Conservation (phyloP, 1,140 invertebrate species). For the Brachionus angularis region DNA sequence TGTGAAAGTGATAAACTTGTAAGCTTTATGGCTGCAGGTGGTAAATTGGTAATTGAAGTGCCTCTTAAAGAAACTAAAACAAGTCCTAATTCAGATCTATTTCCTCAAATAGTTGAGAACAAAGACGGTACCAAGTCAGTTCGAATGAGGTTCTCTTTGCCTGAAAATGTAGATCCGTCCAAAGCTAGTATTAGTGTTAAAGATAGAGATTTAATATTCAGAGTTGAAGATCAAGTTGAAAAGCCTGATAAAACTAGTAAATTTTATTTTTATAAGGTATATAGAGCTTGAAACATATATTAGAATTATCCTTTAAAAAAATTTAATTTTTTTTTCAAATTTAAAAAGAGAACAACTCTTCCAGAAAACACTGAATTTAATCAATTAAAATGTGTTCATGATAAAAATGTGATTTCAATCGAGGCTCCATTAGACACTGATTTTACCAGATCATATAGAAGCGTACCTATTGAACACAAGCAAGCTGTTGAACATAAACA, state of each 20-base stretch:
- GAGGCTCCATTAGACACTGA: constrained; percentile 33
- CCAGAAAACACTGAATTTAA: constrained; percentile 40
- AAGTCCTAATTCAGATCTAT: constrained; percentile 38
- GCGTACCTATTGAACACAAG: constrained; percentile 38
- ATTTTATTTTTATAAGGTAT: constrained; percentile 35
- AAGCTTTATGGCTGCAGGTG: constrained; percentile 16
- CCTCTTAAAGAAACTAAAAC: constrained; percentile 23
- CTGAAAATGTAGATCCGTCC: constrained; percentile 21
- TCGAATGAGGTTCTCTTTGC: constrained; percentile 6
- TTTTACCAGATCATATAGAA: constrained; percentile 30
- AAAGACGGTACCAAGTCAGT: constrained; percentile 2
- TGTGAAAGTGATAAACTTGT: constrained; percentile 34
- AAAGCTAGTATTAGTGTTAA: constrained; percentile 36
- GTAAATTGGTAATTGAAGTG: constrained; percentile 14
- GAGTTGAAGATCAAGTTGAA: constrained; percentile 23
- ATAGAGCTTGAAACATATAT: too few species aligned
- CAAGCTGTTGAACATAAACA: too few species aligned
- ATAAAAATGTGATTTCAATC: constrained; percentile 23
- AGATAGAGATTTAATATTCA: constrained; percentile 38
- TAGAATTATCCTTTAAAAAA: background rate
- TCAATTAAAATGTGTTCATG: constrained; percentile 35
- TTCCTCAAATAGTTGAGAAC: constrained; percentile 3
- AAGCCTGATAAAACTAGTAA: constrained; percentile 1
- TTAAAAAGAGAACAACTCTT: constrained; percentile 27
- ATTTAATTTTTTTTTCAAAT: background rate